Conservation (phyloP, 2,888 invertebrate species). For the Eupithecia tripunctaria region DNA sequence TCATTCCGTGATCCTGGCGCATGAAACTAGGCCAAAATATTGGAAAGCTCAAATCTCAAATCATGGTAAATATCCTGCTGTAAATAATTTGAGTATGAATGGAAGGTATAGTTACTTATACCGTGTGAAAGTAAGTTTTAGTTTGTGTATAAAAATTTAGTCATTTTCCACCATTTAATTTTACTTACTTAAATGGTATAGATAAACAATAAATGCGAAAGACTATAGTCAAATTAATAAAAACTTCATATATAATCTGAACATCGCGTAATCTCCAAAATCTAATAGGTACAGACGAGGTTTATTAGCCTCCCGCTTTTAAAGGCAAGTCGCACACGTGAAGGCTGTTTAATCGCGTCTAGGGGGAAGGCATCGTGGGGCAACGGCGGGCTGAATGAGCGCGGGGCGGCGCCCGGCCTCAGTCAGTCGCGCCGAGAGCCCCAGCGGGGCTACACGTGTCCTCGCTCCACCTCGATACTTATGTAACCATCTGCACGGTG, state of each 20-base stretch:
- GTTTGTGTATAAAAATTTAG: too few relatives aligned
- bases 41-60: too few relatives aligned
- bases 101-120: too few relatives aligned
- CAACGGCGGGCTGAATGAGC: slow-evolving; percentile 66
- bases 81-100: too few relatives aligned
- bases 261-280: slow-evolving; percentile 60
- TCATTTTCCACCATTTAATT: too few relatives aligned
- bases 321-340: slow-evolving; percentile 68
- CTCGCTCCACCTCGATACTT: slow-evolving; percentile 76
- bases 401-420: slow-evolving; percentile 78
- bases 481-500: slow-evolving; percentile 83
- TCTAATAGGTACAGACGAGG: slow-evolving; percentile 62
- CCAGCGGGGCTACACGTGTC: slow-evolving; percentile 79
- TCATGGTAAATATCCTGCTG: too few relatives aligned
- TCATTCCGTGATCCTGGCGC: too few relatives aligned
- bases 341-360: slow-evolving; percentile 77
- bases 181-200: too few relatives aligned
- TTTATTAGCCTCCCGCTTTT: slow-evolving; percentile 71
- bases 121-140: background rate
- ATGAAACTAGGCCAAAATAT: too few relatives aligned
- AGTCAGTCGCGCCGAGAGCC: slow-evolving; percentile 80
- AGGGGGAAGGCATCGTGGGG: slow-evolving; percentile 60
- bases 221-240: slow-evolving; percentile 24
- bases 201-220: slow-evolving; percentile 42
- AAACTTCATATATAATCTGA: slow-evolving; percentile 43